Conservation (phyloP, 2,888 invertebrate genomes). For the Drosophila flavopinicola region DNA sequence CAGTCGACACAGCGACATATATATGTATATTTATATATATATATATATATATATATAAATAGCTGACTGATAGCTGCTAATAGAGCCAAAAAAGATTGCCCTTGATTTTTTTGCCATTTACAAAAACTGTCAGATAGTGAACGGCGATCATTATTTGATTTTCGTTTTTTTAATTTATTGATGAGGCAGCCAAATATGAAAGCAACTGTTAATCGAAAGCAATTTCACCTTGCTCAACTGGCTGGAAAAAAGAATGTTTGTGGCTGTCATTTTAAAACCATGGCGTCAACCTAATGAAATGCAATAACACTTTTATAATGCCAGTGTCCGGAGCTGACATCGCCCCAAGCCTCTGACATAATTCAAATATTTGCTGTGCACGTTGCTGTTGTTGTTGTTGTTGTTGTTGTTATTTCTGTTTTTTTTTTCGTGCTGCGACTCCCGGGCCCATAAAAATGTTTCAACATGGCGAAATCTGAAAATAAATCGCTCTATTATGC, state of each 20-base stretch:
- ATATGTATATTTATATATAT: too few relatives aligned
- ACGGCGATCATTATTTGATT: background rate
- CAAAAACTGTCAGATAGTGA: too few relatives aligned
- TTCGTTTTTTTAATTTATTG: background rate
- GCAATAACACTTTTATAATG: slow-evolving; percentile 66
- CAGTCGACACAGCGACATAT: too few relatives aligned
- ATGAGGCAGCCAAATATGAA: background rate
- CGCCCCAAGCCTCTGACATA: slow-evolving; percentile 27
- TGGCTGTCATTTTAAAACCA: slow-evolving; percentile 12
- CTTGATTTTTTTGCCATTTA: background rate
- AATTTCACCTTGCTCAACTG: background rate
- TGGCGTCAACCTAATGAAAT: slow-evolving; percentile 47
- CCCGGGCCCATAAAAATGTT: slow-evolving; percentile 33
- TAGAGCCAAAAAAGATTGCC: too few relatives aligned
- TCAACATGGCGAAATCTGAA: slow-evolving; percentile 48
- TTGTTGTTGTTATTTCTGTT: too few relatives aligned
- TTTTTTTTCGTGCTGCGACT: slow-evolving; percentile 8
- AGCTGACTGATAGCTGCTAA: too few relatives aligned
- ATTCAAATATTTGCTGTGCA: slow-evolving; percentile 57
- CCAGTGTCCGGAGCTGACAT: slow-evolving; percentile 1
- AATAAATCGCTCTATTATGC: slow-evolving; percentile 67
- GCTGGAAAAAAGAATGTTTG: background rate
- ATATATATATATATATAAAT: too few relatives aligned
- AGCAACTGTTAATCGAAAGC: slow-evolving; percentile 1
- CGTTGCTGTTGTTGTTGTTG: too few relatives aligned